phyloP scores from a whole-genome alignment of 2,797 vertebrate genomes.

The Helicolenus hilgendorfi region DNA sequence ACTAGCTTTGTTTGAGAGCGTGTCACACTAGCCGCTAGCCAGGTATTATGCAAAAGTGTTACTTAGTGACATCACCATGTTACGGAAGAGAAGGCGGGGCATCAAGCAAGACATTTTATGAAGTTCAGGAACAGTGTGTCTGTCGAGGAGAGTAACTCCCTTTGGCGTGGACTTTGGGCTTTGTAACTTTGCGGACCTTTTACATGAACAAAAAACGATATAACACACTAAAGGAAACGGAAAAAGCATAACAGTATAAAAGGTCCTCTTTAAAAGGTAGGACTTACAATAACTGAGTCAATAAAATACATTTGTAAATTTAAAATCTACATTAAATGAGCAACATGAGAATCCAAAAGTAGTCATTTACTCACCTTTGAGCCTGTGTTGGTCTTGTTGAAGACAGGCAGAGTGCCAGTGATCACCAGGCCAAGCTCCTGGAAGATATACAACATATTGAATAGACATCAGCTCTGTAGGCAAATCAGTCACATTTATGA shows the following conservation, averaged over 20 bases:
- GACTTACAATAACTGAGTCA: not conserved
- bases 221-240: fast-evolving
- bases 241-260: no score
- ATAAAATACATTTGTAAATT: not conserved
- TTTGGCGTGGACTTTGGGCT: no score
- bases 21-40: no score
- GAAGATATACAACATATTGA: conserved; percentile 21
- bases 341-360: not conserved
- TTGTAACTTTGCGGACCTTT: no score
- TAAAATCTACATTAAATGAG: not conserved
- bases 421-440: conserved; percentile 98
- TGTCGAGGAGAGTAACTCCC: no score
- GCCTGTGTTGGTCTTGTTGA: conserved; percentile 93
- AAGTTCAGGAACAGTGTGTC: no score
- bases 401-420: conserved; percentile 98
- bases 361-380: conserved; percentile 71
- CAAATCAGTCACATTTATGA: not conserved
- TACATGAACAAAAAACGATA: not conserved
- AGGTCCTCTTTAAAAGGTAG: not conserved
- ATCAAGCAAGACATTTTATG: no score
- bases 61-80: no score
- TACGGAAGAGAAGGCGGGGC: no score
- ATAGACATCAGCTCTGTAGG: conserved; percentile 17
- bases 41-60: no score
- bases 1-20: no score